Percentiles rank a stretch among this genome's conserved stretches.
phyloP scores from a whole-genome alignment of 2,888 invertebrate species.

The Dicyrtomina minuta region DNA sequence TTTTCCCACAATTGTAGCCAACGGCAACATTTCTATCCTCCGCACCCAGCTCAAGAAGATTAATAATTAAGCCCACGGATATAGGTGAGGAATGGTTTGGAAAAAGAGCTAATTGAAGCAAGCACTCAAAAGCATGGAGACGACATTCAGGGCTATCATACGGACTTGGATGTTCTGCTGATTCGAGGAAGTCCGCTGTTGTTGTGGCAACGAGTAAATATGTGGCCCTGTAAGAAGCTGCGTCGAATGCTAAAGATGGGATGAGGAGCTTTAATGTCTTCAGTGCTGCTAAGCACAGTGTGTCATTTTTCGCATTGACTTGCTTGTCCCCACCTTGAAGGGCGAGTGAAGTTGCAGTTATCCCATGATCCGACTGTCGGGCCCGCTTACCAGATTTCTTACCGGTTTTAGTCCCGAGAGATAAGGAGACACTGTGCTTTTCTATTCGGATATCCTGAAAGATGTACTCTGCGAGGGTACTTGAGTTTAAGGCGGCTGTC shows the following conservation, averaged over 20 bases:
- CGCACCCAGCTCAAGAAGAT: conserved; percentile 12
- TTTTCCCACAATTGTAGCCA: background rate
- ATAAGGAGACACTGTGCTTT: conserved; percentile 4
- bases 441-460: conserved; percentile 10
- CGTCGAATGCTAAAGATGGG: conserved; percentile 10
- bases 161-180: conserved; percentile 16
- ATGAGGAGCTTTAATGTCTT: conserved; percentile 20
- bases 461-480: background rate
- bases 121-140: background rate
- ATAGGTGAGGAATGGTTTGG: conserved; percentile 19
- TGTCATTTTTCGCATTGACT: background rate
- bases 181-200: conserved; percentile 1
- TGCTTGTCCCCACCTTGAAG: background rate
- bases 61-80: conserved; percentile 14
- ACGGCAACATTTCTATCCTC: conserved; percentile 5
- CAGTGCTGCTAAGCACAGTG: conserved; percentile 24
- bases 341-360: background rate
- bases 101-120: background rate
- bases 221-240: background rate
- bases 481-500: conserved; percentile 23
- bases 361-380: background rate
- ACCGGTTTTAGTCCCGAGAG: background rate
- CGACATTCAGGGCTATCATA: conserved; percentile 13
- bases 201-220: conserved; percentile 15
- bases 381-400: background rate